Percentiles rank a stretch among this genome's conserved stretches.
These are phyloP conservation scores for Lasioglossum calceatum DNA, from an alignment of 2,888 invertebrate species.

Conservation along the genomic window DNA sequence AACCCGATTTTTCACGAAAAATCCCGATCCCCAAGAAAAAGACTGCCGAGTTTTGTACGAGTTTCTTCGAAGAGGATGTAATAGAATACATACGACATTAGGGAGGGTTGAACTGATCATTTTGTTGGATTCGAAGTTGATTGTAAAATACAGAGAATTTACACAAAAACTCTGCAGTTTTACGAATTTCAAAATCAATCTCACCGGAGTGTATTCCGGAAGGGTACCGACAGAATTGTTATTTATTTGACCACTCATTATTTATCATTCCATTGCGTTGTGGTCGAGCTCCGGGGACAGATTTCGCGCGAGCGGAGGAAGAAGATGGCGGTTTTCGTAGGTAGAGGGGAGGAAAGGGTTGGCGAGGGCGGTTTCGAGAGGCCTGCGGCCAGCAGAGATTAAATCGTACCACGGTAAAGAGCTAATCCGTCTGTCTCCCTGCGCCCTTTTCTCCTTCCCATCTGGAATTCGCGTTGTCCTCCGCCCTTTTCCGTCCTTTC, in stretches of 20 bases:
- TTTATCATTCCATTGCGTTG: too few species aligned
- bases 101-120: too few species aligned
- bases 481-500: not conserved
- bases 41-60: not conserved
- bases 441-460: slow-evolving; percentile 39
- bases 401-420: slow-evolving; percentile 80
- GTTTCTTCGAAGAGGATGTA: not conserved
- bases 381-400: slow-evolving; percentile 78
- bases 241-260: too few species aligned
- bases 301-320: slow-evolving; percentile 40
- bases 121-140: too few species aligned
- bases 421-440: slow-evolving; percentile 75
- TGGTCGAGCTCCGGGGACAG: not conserved
- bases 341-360: slow-evolving; percentile 26
- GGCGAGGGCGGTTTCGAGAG: slow-evolving; percentile 70
- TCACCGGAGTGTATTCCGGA: not conserved
- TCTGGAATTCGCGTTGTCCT: not conserved
- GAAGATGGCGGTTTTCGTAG: slow-evolving; percentile 11
- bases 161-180: not conserved
- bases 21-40: not conserved
- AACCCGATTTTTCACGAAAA: not conserved
- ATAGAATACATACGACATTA: not conserved
- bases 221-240: too few species aligned
- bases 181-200: not conserved
- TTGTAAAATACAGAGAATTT: not conserved